These are phyloP conservation scores for Aramus guarauna DNA, from an alignment of 2,113 vertebrate genomes.

Conservation along the genomic window DNA sequence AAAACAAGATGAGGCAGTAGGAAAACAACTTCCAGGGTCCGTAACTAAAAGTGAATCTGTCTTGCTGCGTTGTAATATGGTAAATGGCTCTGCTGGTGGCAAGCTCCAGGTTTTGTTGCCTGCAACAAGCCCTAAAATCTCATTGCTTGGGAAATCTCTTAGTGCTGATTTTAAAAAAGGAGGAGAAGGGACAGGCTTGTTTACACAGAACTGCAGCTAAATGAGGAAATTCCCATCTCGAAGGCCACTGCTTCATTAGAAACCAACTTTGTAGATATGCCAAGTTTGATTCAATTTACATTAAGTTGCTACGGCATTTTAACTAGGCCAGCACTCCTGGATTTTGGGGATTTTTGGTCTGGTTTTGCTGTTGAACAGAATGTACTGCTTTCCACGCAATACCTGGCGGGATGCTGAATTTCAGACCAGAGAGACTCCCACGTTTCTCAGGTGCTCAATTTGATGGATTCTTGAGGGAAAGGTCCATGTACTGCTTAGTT, in stretches of 20 bases:
- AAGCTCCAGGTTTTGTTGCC: background rate
- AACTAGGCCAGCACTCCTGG: background rate
- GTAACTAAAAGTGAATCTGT: background rate
- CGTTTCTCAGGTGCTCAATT: background rate
- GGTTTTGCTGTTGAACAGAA: background rate
- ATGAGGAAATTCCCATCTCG: background rate
- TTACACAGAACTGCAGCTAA: background rate
- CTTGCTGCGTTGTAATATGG: background rate
- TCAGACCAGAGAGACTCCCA: background rate
- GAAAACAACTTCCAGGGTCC: background rate
- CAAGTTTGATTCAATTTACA: fast-evolving
- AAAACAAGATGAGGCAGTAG: background rate
- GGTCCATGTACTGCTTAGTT: background rate
- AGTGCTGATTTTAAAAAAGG: background rate
- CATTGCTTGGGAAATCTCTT: background rate
- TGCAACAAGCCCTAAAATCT: background rate
- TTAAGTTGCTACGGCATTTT: too few relatives aligned
- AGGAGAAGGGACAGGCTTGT: background rate
- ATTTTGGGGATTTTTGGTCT: background rate
- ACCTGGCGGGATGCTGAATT: background rate
- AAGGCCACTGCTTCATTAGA: background rate
- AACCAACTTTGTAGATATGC: background rate
- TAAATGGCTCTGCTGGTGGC: background rate
- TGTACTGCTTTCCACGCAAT: fast-evolving
- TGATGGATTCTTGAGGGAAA: background rate